These are phyloP conservation scores for Anthopleura xanthogrammica DNA, from an alignment of 92 coral and sea anemone genomes.

Conservation along the genomic window DNA sequence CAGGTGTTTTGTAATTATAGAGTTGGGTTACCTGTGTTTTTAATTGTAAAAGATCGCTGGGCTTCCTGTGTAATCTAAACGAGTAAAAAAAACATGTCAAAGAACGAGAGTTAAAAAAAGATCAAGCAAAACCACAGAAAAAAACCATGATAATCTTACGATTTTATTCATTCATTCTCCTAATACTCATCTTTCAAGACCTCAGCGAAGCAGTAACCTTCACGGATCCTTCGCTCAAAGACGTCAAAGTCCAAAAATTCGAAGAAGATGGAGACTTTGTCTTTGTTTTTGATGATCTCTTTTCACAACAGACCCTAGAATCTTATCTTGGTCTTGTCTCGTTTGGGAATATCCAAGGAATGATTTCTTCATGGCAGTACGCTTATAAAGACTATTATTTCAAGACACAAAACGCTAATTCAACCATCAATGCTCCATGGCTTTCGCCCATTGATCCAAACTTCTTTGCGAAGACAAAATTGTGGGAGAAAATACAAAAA, in stretches of 20 bases:
- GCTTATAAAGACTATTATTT: constrained; percentile 61
- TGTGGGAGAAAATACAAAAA: constrained; percentile 57
- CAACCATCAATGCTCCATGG: constrained; percentile 76
- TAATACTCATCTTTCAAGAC: background rate
- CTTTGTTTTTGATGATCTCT: constrained; percentile 58
- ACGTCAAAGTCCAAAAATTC: background rate
- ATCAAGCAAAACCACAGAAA: background rate
- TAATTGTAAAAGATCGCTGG: background rate
- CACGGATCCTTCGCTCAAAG: background rate
- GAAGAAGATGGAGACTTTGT: constrained; percentile 57
- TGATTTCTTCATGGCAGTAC: constrained; percentile 72
- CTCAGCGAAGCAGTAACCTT: background rate
- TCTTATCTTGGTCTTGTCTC: constrained; percentile 44
- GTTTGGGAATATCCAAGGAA: constrained; percentile 56
- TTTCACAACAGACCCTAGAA: constrained; percentile 19
- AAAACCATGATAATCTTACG: background rate
- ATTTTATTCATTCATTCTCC: background rate
- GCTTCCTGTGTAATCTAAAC: background rate
- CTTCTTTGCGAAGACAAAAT: constrained; percentile 52
- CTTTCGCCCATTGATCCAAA: constrained; percentile 71
- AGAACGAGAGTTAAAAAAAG: background rate
- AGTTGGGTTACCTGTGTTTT: too few relatives aligned
- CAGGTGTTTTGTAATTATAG: too few relatives aligned
- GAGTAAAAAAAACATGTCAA: background rate
- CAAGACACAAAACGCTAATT: constrained; percentile 39